Conservation (phyloP, 1,140 invertebrate species). For the Pogonomyrmex barbatus region DNA sequence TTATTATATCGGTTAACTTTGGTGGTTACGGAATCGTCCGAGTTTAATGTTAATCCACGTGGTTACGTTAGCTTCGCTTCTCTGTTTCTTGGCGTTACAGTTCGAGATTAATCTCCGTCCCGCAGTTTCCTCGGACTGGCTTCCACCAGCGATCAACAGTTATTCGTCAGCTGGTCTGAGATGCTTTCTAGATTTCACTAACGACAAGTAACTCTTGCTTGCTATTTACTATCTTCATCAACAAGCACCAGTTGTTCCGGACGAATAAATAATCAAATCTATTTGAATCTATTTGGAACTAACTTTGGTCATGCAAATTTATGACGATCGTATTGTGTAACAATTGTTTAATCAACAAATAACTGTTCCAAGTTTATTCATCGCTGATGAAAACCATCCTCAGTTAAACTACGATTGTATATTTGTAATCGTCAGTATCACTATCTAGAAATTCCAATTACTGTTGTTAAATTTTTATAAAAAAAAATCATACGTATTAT, state of each 20-base stretch:
- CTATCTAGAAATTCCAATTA: background rate
- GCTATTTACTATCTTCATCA: background rate
- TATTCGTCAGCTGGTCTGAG: background rate
- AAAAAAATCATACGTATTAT: background rate
- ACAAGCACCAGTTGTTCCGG: background rate
- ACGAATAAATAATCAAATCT: background rate
- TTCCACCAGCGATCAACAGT: conserved; percentile 34
- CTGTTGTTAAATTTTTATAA: background rate
- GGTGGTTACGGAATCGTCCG: conserved; percentile 38
- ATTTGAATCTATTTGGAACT: background rate
- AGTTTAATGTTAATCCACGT: conserved; percentile 29
- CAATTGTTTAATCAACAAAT: background rate
- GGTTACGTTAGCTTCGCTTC: conserved; percentile 7
- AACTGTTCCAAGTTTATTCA: background rate
- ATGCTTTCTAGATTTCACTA: background rate
- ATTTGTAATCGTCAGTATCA: background rate
- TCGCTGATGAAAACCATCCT: conserved; percentile 35
- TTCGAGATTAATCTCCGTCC: conserved; percentile 27
- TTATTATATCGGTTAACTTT: conserved; percentile 68
- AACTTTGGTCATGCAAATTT: background rate
- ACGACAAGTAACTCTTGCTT: conserved; percentile 25
- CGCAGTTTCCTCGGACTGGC: background rate
- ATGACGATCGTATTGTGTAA: background rate
- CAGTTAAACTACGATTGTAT: background rate
- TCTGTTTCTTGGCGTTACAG: conserved; percentile 37